Percentiles rank a stretch among this genome's conserved stretches.
phyloP scores from a whole-genome alignment of 2,888 invertebrate species.

The Machimus atricapillus region DNA sequence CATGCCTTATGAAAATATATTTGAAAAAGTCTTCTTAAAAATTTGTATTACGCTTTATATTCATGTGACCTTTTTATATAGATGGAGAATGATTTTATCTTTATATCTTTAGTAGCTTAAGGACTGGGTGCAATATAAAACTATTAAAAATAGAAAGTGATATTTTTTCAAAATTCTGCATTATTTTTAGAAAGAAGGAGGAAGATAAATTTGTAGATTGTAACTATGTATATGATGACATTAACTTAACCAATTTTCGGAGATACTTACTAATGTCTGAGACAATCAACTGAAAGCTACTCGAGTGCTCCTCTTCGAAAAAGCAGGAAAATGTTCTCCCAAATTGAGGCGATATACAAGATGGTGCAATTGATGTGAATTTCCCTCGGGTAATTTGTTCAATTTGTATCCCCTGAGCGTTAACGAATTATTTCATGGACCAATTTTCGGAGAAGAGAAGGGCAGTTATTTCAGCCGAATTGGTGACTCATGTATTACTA shows the following conservation, averaged over 20 bases:
- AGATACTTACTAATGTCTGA: neutral
- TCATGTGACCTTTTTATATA: no score
- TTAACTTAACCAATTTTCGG: neutral
- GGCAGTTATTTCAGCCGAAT: slow-evolving; percentile 5
- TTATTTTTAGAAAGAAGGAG: no score
- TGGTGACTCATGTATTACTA: slow-evolving; percentile 8
- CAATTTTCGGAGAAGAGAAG: neutral
- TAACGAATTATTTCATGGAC: slow-evolving; percentile 14
- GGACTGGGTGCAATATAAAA: no score
- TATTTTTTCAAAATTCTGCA: no score
- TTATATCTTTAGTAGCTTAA: no score
- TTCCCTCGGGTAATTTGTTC: slow-evolving; percentile 28
- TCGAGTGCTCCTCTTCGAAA: neutral
- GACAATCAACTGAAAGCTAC: neutral
- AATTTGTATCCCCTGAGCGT: slow-evolving; percentile 9
- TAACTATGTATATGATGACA: neutral
- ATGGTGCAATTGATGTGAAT: neutral
- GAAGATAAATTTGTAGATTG: no score
- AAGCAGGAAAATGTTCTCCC: neutral
- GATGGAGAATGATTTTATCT: no score
- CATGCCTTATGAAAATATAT: no score
- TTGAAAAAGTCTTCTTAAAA: no score
- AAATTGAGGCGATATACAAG: neutral
- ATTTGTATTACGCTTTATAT: no score
- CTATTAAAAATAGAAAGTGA: no score